phyloP scores from a whole-genome alignment of 2,797 vertebrate genomes.

The Coracias cyanogaster region DNA sequence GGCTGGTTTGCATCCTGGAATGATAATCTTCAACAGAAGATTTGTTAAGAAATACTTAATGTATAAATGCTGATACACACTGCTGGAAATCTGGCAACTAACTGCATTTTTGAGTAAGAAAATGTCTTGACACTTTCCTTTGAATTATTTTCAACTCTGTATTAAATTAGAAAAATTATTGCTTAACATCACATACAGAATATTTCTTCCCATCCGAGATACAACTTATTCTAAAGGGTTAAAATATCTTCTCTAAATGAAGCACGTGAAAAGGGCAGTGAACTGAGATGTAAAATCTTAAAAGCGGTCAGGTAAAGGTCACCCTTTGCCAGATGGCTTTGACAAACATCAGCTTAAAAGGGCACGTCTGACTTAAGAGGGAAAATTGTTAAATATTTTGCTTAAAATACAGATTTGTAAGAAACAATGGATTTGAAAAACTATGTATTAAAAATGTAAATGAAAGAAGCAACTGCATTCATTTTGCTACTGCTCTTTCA shows the following conservation, averaged over 20 bases:
- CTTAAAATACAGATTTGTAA: constrained; percentile 56
- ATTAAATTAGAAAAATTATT: constrained; percentile 43
- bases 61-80: constrained; percentile 19
- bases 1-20: constrained; percentile 61
- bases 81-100: constrained; percentile 32
- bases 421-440: constrained; percentile 37
- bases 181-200: constrained; percentile 33
- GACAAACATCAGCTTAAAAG: constrained; percentile 75
- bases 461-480: constrained; percentile 16
- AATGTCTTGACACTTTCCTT: constrained; percentile 2
- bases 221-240: constrained; percentile 46
- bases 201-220: constrained; percentile 29
- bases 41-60: constrained; percentile 43
- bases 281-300: constrained; percentile 67
- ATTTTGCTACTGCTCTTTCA: neutral
- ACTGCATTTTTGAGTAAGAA: constrained; percentile 22
- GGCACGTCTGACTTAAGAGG: constrained; percentile 67
- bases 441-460: constrained; percentile 22
- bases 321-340: constrained; percentile 72
- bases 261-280: constrained; percentile 72
- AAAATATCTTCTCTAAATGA: constrained; percentile 58
- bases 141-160: constrained; percentile 27
- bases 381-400: constrained; percentile 50
- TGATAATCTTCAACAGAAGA: constrained; percentile 42
- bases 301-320: constrained; percentile 72